Base-by-base conservation (phyloP, 1,140 invertebrate genomes). In the Heliothis subflexa region DNA sequence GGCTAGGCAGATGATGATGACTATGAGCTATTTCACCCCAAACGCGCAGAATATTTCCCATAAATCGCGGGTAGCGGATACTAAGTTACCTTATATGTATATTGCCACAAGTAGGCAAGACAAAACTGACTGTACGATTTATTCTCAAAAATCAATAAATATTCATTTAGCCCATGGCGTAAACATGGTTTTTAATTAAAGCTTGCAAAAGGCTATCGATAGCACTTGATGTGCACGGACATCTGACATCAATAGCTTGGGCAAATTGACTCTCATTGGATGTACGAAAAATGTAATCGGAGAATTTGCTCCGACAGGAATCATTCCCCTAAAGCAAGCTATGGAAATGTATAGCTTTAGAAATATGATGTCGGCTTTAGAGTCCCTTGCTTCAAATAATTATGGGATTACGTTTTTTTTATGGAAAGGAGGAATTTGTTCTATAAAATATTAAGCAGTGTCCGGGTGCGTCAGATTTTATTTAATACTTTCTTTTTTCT, bases 341-440 rank as follows among this genome's bases (percentile, higher is more conserved):
- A 25, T 66, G 21, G n/a, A 47, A 52, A 52, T 52, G 47, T 70
- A 52, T 13, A 28, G 33, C 33, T 40, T 9, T 52, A 70, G 50
- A 70, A 52, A 11, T 52, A 50, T 50, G 66, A 52, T 16, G 40
- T 40, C 62, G n/a, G 66, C 28, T 70, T 70, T 70, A 28, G 21
- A 70, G 47, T 50, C 47, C 18, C 66, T 70, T 70, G 52, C 47
- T 70, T 66, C 18, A 52, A 50, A 70, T 70, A 50, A 52, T 50
- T 70, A 70, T 70, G 45, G 66, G 66, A 70, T 70, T 66, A 49
- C 62, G 61, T 66, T 66, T 66, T 62, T n/a, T 25, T 66, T 66
- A 66, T 66, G 40, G 3, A 47, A 47, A 40, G 40, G 18, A 66
- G 18, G 40, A 66, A 66, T 47, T 47, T 66, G 40, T 47, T 66